Evolutionary conservation across 1,140 invertebrate genomes (phyloP).

Genomic region (Diabrotica virgifera): DNA sequence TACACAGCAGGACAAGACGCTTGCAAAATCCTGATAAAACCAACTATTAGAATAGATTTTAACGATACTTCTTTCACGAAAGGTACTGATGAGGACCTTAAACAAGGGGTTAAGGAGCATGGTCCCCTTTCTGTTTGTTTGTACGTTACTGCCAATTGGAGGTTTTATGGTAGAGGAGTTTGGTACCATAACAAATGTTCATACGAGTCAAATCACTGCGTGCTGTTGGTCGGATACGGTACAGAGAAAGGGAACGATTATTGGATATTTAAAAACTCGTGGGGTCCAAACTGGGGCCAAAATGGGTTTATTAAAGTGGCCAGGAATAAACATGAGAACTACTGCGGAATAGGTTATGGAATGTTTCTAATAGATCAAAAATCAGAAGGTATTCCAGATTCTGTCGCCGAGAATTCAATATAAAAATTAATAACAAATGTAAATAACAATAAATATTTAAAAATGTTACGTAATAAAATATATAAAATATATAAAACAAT

Average conservation of each 20-base stretch:
- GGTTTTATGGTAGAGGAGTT: slow-evolving; percentile 32
- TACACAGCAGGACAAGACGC: slow-evolving; percentile 52
- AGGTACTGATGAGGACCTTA: not conserved
- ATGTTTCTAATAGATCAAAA: not conserved
- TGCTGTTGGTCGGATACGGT: slow-evolving; percentile 82
- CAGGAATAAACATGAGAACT: slow-evolving; percentile 77
- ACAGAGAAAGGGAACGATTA: slow-evolving; percentile 62
- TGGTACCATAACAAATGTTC: slow-evolving; percentile 41
- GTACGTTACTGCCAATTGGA: slow-evolving; percentile 76
- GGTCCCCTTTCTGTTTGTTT: slow-evolving; percentile 88
- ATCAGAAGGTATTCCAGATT: not conserved
- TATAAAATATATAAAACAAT: too few species aligned
- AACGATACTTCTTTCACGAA: not conserved
- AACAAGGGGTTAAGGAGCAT: slow-evolving; percentile 54
- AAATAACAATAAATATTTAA: too few species aligned
- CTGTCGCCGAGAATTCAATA: too few species aligned
- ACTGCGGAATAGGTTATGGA: slow-evolving; percentile 70
- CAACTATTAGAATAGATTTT: not conserved
- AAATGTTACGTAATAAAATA: too few species aligned
- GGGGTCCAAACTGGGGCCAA: slow-evolving; percentile 79
- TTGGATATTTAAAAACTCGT: slow-evolving; percentile 85
- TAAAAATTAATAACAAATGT: too few species aligned
- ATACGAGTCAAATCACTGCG: slow-evolving; percentile 80
- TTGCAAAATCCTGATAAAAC: not conserved
- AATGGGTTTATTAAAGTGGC: slow-evolving; percentile 88